Base-by-base conservation (phyloP, 2,797 vertebrate species). In the Rhinogobio ventralis region DNA sequence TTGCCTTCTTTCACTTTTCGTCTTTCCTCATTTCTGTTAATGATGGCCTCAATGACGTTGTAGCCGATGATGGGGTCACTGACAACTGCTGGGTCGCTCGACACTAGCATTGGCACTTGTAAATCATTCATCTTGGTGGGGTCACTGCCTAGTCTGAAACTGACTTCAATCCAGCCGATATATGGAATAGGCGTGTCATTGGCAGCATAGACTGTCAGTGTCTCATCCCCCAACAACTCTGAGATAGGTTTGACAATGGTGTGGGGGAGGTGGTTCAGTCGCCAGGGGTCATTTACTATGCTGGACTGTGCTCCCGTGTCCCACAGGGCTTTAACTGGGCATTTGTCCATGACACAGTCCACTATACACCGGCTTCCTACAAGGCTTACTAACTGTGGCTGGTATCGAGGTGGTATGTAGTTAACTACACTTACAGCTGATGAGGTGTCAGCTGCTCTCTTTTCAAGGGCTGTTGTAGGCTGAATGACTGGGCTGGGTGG, bases 41-140 rank as follows among this genome's bases (percentile, higher is more conserved):
- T 30, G 5, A 84, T 17, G 7, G 28, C 80, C 15, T 87, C 81
- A 15, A 88, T 81, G 5, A 89, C 80, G 6, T 86, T 89, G 28
- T 85, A 88, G 25, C 87, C 83, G 1, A 84, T 82, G 0, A 87
- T 86, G 5, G 72, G 72, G 13, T 87, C 57, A 33, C 51, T 45
- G 20, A 60, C 53, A 5, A 87, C 75, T 15, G 45, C 57, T n/a
- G 87, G 62, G 55, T 79, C 79, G 68, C 36, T 60, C 1, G 57
- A 80, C 13, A 87, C 71, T 8, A 87, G 25, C 14, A 86, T 77
- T 2, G 80, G 62, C 10, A 84, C 86, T 53, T 68, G 23, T 20
- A 86, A 25, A 2, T 28, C 3, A 62, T 71, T 45, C 6, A 4
- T 19, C 1, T 1, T n/a, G 46, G 9, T 42, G 30, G 20, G 17